A percentile compares a stretch with the other conserved stretches of the same genome.
phyloP scores from a whole-genome alignment of 2,888 invertebrate species.

The Spodoptera exigua region DNA sequence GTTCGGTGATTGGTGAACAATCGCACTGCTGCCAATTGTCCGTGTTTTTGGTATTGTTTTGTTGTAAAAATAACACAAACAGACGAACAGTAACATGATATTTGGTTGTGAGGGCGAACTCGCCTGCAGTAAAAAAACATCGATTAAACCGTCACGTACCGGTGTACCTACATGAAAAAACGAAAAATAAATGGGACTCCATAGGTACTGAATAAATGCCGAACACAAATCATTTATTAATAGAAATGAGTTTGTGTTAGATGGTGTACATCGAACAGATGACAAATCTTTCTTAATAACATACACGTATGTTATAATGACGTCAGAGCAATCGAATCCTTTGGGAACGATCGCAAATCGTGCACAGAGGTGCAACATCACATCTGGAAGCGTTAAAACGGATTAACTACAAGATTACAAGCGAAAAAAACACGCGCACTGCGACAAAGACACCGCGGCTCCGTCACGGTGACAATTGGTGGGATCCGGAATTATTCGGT shows the following conservation, averaged over 20 bases:
- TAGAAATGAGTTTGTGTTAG: too few species aligned
- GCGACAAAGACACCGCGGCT: conserved; percentile 85
- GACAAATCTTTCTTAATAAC: not conserved
- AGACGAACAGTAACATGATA: conserved; percentile 58
- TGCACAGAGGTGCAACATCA: conserved; percentile 67
- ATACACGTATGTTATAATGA: conserved; percentile 26
- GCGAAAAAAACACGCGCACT: conserved; percentile 72
- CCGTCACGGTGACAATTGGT: conserved; percentile 86
- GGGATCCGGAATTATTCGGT: conserved; percentile 82
- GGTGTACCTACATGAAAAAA: conserved; percentile 16
- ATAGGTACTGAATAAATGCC: not conserved
- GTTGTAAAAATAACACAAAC: conserved; percentile 63
- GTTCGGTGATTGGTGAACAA: conserved; percentile 83
- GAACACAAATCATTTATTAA: too few species aligned
- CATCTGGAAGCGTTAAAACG: conserved; percentile 88
- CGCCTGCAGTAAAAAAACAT: conserved; percentile 40
- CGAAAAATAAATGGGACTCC: not conserved
- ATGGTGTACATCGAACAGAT: too few species aligned
- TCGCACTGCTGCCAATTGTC: conserved; percentile 75
- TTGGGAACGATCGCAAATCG: conserved; percentile 68
- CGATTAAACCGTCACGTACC: conserved; percentile 37
- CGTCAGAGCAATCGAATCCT: conserved; percentile 63
- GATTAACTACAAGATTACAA: conserved; percentile 87
- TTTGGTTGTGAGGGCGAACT: conserved; percentile 44
- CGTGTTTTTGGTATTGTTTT: conserved; percentile 66